phyloP scores from a whole-genome alignment of 2,797 vertebrate species.

The Limosa lapponica region DNA sequence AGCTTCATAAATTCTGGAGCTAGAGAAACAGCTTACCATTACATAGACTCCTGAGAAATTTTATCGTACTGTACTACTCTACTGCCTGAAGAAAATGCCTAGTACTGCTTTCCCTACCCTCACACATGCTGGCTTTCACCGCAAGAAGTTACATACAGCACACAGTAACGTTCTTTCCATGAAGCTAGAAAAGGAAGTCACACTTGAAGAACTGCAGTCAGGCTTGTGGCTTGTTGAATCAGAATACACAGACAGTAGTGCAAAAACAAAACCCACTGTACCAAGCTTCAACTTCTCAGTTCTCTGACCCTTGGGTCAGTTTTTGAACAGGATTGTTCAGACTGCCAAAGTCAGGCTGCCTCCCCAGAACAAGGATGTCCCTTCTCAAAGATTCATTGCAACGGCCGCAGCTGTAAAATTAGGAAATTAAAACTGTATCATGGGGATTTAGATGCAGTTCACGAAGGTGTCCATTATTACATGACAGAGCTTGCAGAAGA shows the following conservation, averaged over 20 bases:
- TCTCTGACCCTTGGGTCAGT: background rate
- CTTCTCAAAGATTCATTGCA: background rate
- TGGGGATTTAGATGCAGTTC: background rate
- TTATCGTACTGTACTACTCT: background rate
- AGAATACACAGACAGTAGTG: background rate
- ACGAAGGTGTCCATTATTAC: background rate
- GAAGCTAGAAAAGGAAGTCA: background rate
- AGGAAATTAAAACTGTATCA: background rate
- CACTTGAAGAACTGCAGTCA: background rate
- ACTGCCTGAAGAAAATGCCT: background rate
- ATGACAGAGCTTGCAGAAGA: background rate
- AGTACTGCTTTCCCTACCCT: background rate
- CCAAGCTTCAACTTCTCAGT: background rate
- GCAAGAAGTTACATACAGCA: background rate
- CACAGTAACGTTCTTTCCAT: background rate
- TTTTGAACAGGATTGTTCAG: background rate
- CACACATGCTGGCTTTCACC: rapidly evolving
- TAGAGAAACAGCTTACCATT: background rate
- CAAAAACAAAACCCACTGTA: background rate
- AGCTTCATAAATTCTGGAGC: background rate
- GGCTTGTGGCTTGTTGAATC: background rate
- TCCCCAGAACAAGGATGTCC: background rate
- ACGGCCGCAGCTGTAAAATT: background rate
- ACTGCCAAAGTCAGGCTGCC: background rate
- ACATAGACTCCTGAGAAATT: background rate